Evolutionary conservation across 2,888 invertebrate genomes (phyloP).

Genomic region (Atrina japonica): DNA sequence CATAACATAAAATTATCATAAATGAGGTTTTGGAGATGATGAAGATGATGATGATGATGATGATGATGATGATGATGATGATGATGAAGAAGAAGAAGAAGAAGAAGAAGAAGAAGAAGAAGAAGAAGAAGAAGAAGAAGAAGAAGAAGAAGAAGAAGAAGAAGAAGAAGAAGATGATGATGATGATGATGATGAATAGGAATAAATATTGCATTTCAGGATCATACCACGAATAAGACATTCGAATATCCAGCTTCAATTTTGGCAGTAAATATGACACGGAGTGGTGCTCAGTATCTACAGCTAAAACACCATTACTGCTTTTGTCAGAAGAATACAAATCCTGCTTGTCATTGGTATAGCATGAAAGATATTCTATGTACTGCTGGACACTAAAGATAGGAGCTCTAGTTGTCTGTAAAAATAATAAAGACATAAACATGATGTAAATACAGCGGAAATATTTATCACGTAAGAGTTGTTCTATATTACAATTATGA

Average conservation of each 20-base stretch:
- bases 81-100: too few relatives aligned
- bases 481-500: not conserved
- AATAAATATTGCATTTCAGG: too few relatives aligned
- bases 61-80: too few relatives aligned
- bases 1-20: not conserved
- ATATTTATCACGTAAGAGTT: not conserved
- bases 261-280: slow-evolving; percentile 93
- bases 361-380: slow-evolving; percentile 61
- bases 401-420: slow-evolving; percentile 67
- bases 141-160: too few relatives aligned
- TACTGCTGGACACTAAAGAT: slow-evolving; percentile 68
- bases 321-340: not conserved
- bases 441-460: not conserved
- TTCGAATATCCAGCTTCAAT: slow-evolving; percentile 90
- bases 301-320: not conserved
- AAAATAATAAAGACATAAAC: not conserved
- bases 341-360: slow-evolving; percentile 43
- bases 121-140: too few relatives aligned
- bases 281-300: slow-evolving; percentile 86
- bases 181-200: too few relatives aligned
- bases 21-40: too few relatives aligned
- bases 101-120: too few relatives aligned
- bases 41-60: too few relatives aligned
- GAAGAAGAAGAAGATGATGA: too few relatives aligned
- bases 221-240: slow-evolving; percentile 92